These are phyloP conservation scores for Euwallacea similis DNA, from an alignment of 1,140 invertebrate species.

Conservation along the genomic window DNA sequence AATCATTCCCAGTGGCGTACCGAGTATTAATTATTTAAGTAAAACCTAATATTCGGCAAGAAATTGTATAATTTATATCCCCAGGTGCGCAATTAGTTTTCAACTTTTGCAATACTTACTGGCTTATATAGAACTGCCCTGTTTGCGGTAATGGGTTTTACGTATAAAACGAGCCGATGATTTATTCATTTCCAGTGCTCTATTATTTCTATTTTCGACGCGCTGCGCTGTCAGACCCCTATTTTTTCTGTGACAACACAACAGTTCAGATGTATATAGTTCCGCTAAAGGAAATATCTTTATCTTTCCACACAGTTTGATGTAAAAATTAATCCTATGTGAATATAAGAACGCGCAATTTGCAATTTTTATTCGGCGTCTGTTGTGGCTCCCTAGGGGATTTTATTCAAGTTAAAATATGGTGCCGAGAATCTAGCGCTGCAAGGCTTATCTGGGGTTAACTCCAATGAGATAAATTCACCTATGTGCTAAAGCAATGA, in stretches of 20 bases:
- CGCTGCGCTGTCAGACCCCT: too few relatives aligned
- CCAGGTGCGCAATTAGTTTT: slow-evolving; percentile 1
- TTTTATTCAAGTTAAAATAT: slow-evolving; percentile 13
- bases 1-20: slow-evolving; percentile 11
- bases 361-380: slow-evolving; percentile 10
- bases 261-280: neutral
- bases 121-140: neutral
- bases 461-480: slow-evolving; percentile 13
- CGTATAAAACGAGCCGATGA: neutral
- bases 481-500: neutral
- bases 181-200: neutral
- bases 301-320: slow-evolving; percentile 15
- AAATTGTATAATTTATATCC: slow-evolving; percentile 2
- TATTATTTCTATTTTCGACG: too few relatives aligned
- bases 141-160: slow-evolving; percentile 1
- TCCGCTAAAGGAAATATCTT: neutral
- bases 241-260: neutral
- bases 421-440: slow-evolving; percentile 3
- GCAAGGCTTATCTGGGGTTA: slow-evolving; percentile 3
- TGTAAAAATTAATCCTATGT: slow-evolving; percentile 10
- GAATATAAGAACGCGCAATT: slow-evolving; percentile 15
- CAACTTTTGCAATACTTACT: slow-evolving; percentile 6
- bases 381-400: slow-evolving; percentile 4
- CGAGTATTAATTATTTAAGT: slow-evolving; percentile 12
- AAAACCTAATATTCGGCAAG: neutral